These are phyloP conservation scores for Bubalus kerabau DNA, from an alignment of 2,113 vertebrate species.

Conservation along the genomic window DNA sequence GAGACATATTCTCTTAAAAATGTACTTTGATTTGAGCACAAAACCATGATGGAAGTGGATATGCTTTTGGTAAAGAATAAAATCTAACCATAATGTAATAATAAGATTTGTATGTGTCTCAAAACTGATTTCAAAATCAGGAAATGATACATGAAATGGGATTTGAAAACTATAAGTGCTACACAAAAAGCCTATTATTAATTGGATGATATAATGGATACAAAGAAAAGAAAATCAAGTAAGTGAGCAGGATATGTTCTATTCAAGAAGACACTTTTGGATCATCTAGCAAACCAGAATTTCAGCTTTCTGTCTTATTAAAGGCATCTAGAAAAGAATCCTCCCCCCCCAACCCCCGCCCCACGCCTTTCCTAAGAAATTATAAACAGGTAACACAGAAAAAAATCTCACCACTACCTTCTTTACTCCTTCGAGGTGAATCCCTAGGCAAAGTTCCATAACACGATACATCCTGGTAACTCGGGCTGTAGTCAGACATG, in stretches of 20 bases:
- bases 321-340: neutral
- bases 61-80: neutral
- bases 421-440: constrained; percentile 89
- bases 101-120: neutral
- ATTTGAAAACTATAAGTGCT: neutral
- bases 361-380: neutral
- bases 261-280: neutral
- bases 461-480: constrained; percentile 85
- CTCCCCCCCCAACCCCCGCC: neutral
- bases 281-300: neutral
- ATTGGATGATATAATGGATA: neutral
- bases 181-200: neutral
- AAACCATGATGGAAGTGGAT: neutral
- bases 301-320: neutral
- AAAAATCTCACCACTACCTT: constrained; percentile 77
- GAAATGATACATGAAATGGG: neutral
- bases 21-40: neutral
- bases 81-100: neutral
- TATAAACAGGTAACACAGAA: neutral
- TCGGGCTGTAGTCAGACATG: constrained; percentile 82
- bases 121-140: constrained; percentile 17
- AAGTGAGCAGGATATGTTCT: neutral
- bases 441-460: constrained; percentile 85
- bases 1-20: neutral
- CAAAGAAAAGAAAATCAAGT: neutral